Percentiles rank a stretch among this genome's conserved stretches.
phyloP scores from a whole-genome alignment of 2,888 invertebrate genomes.

The Drosophila eohydei region DNA sequence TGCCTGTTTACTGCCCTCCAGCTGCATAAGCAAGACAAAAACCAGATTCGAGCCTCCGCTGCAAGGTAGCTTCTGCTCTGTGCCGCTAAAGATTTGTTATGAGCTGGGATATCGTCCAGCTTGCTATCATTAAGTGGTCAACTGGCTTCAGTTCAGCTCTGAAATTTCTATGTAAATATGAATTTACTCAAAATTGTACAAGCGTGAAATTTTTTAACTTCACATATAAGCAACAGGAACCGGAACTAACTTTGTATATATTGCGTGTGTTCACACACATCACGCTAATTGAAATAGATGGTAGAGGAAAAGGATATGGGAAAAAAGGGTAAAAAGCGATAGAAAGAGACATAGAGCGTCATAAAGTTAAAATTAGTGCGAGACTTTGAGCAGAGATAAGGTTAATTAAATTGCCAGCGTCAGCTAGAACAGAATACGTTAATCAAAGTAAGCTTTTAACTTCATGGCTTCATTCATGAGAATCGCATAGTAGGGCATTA shows the following conservation, averaged over 20 bases:
- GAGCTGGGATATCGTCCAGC: neutral
- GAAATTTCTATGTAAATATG: neutral
- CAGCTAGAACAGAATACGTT: neutral
- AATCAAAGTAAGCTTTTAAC: neutral
- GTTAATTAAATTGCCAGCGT: conserved; percentile 13
- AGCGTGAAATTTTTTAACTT: neutral
- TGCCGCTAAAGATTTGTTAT: neutral
- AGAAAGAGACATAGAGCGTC: too few relatives aligned
- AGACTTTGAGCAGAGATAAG: conserved; percentile 8
- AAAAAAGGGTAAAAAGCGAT: neutral
- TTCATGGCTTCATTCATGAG: neutral
- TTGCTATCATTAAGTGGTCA: neutral
- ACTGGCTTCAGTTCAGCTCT: neutral
- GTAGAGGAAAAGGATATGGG: neutral
- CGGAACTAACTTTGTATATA: neutral
- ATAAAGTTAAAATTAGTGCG: neutral
- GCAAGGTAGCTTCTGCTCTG: neutral
- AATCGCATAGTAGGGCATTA: conserved; percentile 1
- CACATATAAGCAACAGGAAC: neutral
- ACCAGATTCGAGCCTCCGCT: neutral
- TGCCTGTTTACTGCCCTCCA: conserved; percentile 24
- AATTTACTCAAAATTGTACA: neutral
- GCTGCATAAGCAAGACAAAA: conserved; percentile 7
- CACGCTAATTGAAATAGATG: neutral
- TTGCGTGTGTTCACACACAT: neutral